Evolutionary conservation across 1,140 invertebrate species (phyloP), one percentile per base, ranked within the genome.

Genomic region (Macrotrachela quadricornifera): DNA sequence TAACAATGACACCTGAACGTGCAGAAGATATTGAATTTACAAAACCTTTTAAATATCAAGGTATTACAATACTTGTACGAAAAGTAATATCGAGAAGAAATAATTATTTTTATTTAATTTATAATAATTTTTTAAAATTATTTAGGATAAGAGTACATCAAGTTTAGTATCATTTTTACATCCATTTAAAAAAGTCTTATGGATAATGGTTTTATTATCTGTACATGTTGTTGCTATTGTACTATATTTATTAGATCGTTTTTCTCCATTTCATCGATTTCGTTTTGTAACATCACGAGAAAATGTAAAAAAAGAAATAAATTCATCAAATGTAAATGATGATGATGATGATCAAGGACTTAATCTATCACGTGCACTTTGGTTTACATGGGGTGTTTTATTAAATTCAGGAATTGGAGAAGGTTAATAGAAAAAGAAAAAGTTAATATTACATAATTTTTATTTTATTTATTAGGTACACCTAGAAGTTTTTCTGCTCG

Each of bases 311-410:
- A 30, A 2, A 4, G 21, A 30, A 30, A 2, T 4, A 30, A 30
- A 30, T 30, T 30, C 21, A 30, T 30, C 21, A 77, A 82, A 71
- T 51, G 90, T 85, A 14, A 90, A 95, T 71, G 92, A 97, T 71
- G 88, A 95, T 67, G 85, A 90, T 14, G 21, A 30, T 30, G 21
- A 30, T 30, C 8, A 2, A n/a, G n/a, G n/a, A 30, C 74, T 99
- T 2, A 95, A 95, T 71, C 75, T 99, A 40, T 94, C 87, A 17
- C 91, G 86, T 64, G 90, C 94, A 13, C 91, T 97, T 65, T 97
- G 94, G 92, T 99, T 99, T 73, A 87, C 92, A 46, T 99, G 92
- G 91, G 92, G 92, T 49, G 92, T 99, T 30, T 74, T 99, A 2
- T 75, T 99, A 6, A 97, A 97, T 71, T 92, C 85, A 65, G 92